Percentiles rank a stretch among this genome's conserved stretches.
Evolutionary conservation across 2,113 vertebrate species (phyloP).

Genomic region (Cyprinodon tularosa): DNA sequence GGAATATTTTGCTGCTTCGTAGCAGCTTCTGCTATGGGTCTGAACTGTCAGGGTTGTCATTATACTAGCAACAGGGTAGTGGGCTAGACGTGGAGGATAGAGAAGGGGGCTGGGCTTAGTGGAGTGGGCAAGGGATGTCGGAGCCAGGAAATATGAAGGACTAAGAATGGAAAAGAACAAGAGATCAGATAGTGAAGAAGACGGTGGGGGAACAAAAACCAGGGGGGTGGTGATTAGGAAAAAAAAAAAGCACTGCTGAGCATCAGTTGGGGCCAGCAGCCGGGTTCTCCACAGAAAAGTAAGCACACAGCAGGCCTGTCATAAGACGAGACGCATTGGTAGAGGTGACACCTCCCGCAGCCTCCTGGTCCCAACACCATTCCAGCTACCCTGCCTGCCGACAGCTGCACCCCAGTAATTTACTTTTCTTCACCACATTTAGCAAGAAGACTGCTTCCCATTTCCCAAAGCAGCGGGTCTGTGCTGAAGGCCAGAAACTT

Average conservation of each 20-base stretch:
- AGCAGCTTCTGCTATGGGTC: slow-evolving; percentile 67
- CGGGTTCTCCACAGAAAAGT: slow-evolving; percentile 92
- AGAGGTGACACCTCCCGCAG: slow-evolving; percentile 82
- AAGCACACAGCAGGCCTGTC: slow-evolving; percentile 90
- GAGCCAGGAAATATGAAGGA: slow-evolving; percentile 51
- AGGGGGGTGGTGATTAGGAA: slow-evolving; percentile 2
- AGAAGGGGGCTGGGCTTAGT: slow-evolving; percentile 29
- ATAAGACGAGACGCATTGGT: slow-evolving; percentile 83
- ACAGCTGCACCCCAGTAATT: slow-evolving; percentile 92
- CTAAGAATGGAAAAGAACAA: slow-evolving; percentile 61
- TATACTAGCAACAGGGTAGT: slow-evolving; percentile 61
- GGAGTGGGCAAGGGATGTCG: slow-evolving; percentile 37
- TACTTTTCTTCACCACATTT: slow-evolving; percentile 95
- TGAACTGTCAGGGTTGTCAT: slow-evolving; percentile 69
- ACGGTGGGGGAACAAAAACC: slow-evolving; percentile 24
- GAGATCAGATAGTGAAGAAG: slow-evolving; percentile 16
- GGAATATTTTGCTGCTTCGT: slow-evolving; percentile 59
- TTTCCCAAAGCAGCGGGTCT: slow-evolving; percentile 82
- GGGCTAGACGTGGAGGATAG: slow-evolving; percentile 31
- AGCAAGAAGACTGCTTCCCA: slow-evolving; percentile 87
- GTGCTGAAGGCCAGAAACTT: slow-evolving; percentile 70
- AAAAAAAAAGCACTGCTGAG: slow-evolving; percentile 58
- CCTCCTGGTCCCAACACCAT: slow-evolving; percentile 79
- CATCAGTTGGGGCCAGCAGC: slow-evolving; percentile 83
- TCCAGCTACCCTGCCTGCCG: slow-evolving; percentile 83